Base-by-base conservation (phyloP, 2,797 vertebrate species). In the Melanotaenia boesemani region DNA sequence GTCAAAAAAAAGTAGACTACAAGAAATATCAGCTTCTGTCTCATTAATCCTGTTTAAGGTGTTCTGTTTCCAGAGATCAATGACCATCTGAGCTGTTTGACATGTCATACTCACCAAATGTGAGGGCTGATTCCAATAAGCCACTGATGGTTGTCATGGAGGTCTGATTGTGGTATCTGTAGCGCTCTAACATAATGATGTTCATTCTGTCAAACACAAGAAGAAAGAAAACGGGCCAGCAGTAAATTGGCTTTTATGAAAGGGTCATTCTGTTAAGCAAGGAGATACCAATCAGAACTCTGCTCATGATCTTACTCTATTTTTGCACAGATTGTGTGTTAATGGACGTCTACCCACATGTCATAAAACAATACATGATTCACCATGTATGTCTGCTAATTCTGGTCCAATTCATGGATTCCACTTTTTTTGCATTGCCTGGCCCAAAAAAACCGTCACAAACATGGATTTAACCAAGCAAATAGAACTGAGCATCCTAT, bases 51-150 rank as follows among this genome's bases (percentile, higher is more conserved):
- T 52, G 16, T 55, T 71, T 63, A 26, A 61, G 18, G 22, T 34
- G 44, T 70, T 67, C 50, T 56, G 37, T 2, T 44, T 34, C 36
- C 1, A 26, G 22, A 18, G n/a, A 68, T 58, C 70, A 58, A 20
- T 32, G 54, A 39, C 26, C 37, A 15, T 0, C 3, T 18, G 52
- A 60, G 46, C 41, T 55, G 52, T 37, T 61, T 59, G 54, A 63
- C 24, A 24, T 71, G 62, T 54, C 48, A 54, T 71, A 59, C 67
- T 67, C 32, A 30, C n/a, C 26, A 37, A 22, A 37, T 34, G 69
- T 37, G 58, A 55, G 12, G 57, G 56, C 32, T 63, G 36, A 54
- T 75, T 70, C 76, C 60, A 52, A 63, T 76, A 66, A 64, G 52
- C 48, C 24, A 6, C 41, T 67, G 65, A 61, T 22, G 8, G 16